Base-by-base conservation (phyloP, 2,888 invertebrate genomes). In the Pristionchus maxplancki region DNA sequence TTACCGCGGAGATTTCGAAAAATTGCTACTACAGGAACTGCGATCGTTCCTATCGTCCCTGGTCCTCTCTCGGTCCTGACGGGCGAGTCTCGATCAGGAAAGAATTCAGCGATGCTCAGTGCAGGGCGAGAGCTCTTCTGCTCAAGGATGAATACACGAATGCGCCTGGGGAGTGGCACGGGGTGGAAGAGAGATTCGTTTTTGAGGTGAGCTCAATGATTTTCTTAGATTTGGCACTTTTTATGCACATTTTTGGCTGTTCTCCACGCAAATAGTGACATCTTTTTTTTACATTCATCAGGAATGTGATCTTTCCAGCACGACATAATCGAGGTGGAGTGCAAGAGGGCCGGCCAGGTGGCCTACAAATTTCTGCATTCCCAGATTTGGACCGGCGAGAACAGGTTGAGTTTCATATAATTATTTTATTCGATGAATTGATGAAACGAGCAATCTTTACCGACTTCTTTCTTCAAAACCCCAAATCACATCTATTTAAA, bases 251-350 rank as follows among this genome's bases (percentile, higher is more conserved):
- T 4, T 53, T 17, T 11, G 11, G 11, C 13, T 48, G 44, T 48
- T 48, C 44, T 48, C 44, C 44, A 6, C 44, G 11, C 6, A 48
- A 9, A 48, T 48, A 48, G 8, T 6, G 44, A 48, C 13, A 48
- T 48, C 13, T 11, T 48, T 48, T 6, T 11, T 48, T 9, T 48
- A 48, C 44, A 48, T 48, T 48, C 44, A 9, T 9, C 44, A 48
- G 44, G 11, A 48, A 48, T 48, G 6, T 9, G 11, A 6, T 48
- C 13, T 64, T 71, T 71, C 17, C 74, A 74, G 74, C 40, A 74
- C 44, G 74, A 74, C 15, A 74, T 74, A 3, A 44, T 74, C 20
- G 74, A 74, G 34, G 74, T 74, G 24, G 74, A 74, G 9, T 74
- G 74, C 40, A 74, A 13, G 4, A 9, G 40, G 11, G n/a, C 5